These are phyloP conservation scores for Argentina silus DNA, from an alignment of 2,797 vertebrate genomes.

Conservation along the genomic window DNA sequence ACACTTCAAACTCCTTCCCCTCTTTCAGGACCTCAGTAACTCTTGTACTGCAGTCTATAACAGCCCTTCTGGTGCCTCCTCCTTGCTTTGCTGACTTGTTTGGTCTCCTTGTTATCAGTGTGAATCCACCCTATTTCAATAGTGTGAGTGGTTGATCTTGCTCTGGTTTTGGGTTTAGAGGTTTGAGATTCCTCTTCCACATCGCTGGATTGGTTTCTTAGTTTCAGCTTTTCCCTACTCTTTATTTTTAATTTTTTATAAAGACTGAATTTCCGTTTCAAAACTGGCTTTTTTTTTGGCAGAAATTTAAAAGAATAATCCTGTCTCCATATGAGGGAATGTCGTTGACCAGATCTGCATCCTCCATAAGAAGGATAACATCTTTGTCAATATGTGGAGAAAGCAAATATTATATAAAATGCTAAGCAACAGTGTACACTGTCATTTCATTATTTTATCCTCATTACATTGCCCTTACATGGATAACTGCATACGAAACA, in stretches of 20 bases:
- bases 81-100: constrained; percentile 38
- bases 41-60: constrained; percentile 19
- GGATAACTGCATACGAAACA: neutral
- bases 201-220: constrained; percentile 28
- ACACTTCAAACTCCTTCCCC: constrained; percentile 38
- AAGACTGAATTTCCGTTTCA: constrained; percentile 34
- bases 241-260: constrained; percentile 43
- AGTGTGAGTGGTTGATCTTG: neutral
- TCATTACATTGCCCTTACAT: neutral
- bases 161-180: neutral
- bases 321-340: constrained; percentile 37
- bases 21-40: constrained; percentile 35
- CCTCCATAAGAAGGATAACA: constrained; percentile 33
- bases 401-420: neutral
- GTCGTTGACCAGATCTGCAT: constrained; percentile 33
- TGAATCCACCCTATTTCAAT: constrained; percentile 41
- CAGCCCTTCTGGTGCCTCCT: constrained; percentile 45
- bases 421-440: neutral
- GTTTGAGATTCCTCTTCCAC: constrained; percentile 22
- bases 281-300: constrained; percentile 21
- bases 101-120: constrained; percentile 13
- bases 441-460: constrained; percentile 4
- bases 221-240: constrained; percentile 27
- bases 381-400: constrained; percentile 33
- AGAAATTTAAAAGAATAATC: constrained; percentile 41